phyloP scores from a whole-genome alignment of 2,797 vertebrate species.

The Micropoecilia bifurca region DNA sequence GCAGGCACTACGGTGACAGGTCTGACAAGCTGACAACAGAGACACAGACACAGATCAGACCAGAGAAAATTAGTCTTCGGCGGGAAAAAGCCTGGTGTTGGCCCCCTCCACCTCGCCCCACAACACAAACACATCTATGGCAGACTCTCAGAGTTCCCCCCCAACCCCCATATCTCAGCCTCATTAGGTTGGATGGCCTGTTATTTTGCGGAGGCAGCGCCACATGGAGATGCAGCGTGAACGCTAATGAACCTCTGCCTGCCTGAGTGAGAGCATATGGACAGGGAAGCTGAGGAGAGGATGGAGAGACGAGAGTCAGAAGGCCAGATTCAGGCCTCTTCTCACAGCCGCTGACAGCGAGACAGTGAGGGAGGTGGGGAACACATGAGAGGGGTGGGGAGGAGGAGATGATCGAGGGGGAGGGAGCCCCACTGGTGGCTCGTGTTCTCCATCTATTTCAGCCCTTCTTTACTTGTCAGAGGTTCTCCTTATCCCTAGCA shows the following conservation, averaged over 20 bases:
- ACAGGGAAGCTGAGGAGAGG: constrained; percentile 70
- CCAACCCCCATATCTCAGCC: constrained; percentile 84
- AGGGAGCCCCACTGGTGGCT: constrained; percentile 54
- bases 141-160: constrained; percentile 61
- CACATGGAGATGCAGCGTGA: constrained; percentile 80
- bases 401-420: constrained; percentile 48
- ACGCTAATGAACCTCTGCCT: constrained; percentile 84
- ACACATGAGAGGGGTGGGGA: background rate
- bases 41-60: constrained; percentile 71
- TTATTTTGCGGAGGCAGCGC: constrained; percentile 80
- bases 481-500: constrained; percentile 64
- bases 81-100: constrained; percentile 44
- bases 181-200: constrained; percentile 84
- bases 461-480: constrained; percentile 61
- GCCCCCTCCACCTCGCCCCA: constrained; percentile 21
- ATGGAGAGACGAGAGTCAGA: constrained; percentile 71
- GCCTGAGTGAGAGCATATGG: constrained; percentile 81
- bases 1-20: constrained; percentile 99
- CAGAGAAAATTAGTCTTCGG: constrained; percentile 72
- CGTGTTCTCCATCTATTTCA: constrained; percentile 64
- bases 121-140: constrained; percentile 39
- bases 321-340: constrained; percentile 69
- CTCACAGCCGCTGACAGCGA: constrained; percentile 61
- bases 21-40: constrained; percentile 93
- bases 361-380: constrained; percentile 29